Conservation (phyloP, 2,797 vertebrate genomes). For the Intellagama lesueurii region DNA sequence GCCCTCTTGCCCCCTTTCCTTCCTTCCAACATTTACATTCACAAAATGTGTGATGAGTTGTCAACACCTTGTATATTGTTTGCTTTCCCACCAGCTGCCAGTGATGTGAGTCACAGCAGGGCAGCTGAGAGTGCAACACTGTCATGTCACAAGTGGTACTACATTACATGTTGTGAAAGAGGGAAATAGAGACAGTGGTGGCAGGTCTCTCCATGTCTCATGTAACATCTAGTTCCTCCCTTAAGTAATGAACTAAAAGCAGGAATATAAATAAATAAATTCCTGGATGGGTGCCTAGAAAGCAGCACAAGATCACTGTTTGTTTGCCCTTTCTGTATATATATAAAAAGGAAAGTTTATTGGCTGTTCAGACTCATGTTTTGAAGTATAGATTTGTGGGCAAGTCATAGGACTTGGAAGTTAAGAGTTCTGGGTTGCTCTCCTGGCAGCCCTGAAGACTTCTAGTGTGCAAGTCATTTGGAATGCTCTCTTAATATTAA, state of each 20-base stretch:
- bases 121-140: neutral
- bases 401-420: constrained; percentile 14
- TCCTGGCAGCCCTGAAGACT: neutral
- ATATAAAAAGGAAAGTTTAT: neutral
- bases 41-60: neutral
- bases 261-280: constrained; percentile 4
- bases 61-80: neutral
- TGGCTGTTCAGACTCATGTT: constrained; percentile 1
- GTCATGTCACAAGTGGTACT: neutral
- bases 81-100: neutral
- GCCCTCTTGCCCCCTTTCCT: neutral
- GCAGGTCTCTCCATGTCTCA: neutral
- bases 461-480: constrained; percentile 18
- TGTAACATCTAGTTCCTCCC: neutral
- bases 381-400: constrained; percentile 12
- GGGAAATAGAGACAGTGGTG: neutral
- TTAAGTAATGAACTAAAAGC: neutral
- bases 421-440: neutral
- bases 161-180: neutral
- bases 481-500: neutral
- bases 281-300: neutral
- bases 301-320: constrained; percentile 1
- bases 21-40: neutral
- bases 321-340: constrained; percentile 7
- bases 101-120: neutral